These are phyloP conservation scores for Anas platyrhynchos DNA, from an alignment of 2,113 vertebrate genomes.

Conservation along the genomic window DNA sequence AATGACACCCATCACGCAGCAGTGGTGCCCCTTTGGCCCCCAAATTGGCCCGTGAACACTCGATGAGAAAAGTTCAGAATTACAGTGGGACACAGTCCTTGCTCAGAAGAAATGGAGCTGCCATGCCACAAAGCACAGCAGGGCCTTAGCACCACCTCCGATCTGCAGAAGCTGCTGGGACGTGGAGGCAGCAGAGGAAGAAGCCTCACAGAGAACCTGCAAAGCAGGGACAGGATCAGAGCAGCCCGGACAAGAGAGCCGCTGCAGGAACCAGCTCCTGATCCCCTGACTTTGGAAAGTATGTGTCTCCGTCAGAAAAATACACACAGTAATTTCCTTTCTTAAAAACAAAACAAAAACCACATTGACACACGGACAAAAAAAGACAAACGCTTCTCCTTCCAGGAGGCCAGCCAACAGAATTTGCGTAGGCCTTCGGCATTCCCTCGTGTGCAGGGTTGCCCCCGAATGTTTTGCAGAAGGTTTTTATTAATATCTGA, in stretches of 20 bases:
- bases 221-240: constrained; percentile 14
- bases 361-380: background rate
- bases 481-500: constrained; percentile 8
- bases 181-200: background rate
- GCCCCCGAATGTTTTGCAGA: background rate
- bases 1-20: background rate
- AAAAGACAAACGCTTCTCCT: background rate
- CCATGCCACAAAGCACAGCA: background rate
- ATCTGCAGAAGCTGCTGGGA: background rate
- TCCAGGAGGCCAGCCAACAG: background rate
- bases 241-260: background rate
- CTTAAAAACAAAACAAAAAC: background rate
- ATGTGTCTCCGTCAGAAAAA: background rate
- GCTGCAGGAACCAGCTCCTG: background rate
- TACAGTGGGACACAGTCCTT: background rate
- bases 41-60: background rate
- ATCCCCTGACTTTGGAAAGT: background rate
- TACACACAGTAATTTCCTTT: background rate
- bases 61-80: background rate
- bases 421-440: background rate
- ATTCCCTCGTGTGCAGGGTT: background rate
- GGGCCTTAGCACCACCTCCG: background rate
- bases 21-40: background rate
- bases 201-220: background rate
- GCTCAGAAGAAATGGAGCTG: background rate